Evolutionary conservation across 2,113 vertebrate species (phyloP).

Genomic region (Toxotes jaculatrix): DNA sequence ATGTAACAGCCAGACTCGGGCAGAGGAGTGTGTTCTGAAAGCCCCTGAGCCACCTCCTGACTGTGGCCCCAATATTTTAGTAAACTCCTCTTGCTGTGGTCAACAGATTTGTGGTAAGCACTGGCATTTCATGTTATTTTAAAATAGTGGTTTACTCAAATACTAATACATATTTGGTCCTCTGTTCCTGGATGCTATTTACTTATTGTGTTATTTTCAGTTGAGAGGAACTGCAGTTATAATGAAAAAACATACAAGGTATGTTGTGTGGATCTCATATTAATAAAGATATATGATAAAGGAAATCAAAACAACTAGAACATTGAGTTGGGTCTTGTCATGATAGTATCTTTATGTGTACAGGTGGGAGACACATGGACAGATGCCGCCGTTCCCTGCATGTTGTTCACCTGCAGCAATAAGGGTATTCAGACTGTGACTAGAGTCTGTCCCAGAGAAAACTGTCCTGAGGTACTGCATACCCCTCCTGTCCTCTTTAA

Average conservation of each 20-base stretch:
- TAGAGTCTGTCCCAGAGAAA: conserved; percentile 60
- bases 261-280: conserved; percentile 8
- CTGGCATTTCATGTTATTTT: neutral
- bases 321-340: neutral
- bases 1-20: conserved; percentile 73
- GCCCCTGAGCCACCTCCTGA: accelerated
- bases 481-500: neutral
- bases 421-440: conserved; percentile 59
- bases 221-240: conserved; percentile 76
- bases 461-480: conserved; percentile 67
- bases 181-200: neutral
- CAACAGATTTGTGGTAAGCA: conserved; percentile 70
- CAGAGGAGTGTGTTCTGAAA: conserved; percentile 64
- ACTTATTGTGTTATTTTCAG: conserved; percentile 59
- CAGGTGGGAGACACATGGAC: conserved; percentile 79
- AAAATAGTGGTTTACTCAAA: neutral
- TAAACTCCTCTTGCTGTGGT: conserved; percentile 67
- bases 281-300: neutral
- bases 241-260: conserved; percentile 70
- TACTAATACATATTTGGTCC: neutral
- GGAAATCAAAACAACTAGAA: neutral
- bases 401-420: conserved; percentile 64
- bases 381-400: conserved; percentile 63
- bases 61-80: conserved; percentile 56
- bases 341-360: neutral